These are phyloP conservation scores for Ceratina japonica DNA, from an alignment of 1,140 invertebrate genomes.

Conservation along the genomic window DNA sequence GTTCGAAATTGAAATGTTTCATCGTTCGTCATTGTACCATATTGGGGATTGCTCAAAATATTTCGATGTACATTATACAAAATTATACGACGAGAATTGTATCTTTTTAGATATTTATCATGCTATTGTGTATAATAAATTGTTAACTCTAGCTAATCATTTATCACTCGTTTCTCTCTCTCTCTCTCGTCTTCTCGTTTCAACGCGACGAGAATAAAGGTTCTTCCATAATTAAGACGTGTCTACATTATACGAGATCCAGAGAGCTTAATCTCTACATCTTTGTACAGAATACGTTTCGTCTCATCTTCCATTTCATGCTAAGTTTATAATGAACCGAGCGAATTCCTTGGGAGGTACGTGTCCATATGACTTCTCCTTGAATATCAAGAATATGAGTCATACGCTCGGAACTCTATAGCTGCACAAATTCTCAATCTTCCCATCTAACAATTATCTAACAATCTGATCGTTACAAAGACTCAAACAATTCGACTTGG, in stretches of 20 bases:
- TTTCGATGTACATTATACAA: conserved; percentile 61
- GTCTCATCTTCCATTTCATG: not conserved
- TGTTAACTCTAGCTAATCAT: conserved; percentile 60
- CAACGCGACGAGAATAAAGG: no score
- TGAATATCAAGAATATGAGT: conserved; percentile 4
- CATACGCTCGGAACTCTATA: not conserved
- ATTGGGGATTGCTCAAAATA: conserved; percentile 64
- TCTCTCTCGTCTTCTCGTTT: no score
- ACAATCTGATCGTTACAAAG: no score
- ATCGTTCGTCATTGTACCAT: conserved; percentile 49
- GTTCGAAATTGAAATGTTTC: conserved; percentile 37
- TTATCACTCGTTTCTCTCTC: conserved; percentile 3
- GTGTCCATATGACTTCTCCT: not conserved
- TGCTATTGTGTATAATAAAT: conserved; percentile 67
- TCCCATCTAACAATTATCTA: no score
- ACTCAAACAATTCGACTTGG: no score
- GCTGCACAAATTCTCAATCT: no score
- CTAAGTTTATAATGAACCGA: not conserved
- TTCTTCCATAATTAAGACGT: no score
- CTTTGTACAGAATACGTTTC: no score
- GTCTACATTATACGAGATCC: no score
- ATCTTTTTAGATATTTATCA: conserved; percentile 70
- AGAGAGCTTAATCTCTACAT: no score
- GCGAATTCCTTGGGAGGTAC: not conserved
- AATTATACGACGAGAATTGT: conserved; percentile 57